These are phyloP conservation scores for Polyploca ridens DNA, from an alignment of 2,888 invertebrate species.

Conservation along the genomic window DNA sequence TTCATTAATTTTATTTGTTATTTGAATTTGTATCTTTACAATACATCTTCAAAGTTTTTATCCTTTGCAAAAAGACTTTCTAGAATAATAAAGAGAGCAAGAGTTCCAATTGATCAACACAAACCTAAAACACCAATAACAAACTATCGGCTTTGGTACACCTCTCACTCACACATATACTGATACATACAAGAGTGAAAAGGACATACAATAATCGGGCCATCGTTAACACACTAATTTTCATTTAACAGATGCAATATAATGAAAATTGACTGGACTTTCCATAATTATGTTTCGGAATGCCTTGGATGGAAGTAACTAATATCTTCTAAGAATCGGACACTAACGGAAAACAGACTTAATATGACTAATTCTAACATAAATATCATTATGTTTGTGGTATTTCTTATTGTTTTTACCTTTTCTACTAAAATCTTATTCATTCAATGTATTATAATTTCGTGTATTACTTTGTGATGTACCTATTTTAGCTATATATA, in stretches of 20 bases:
- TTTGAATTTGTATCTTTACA: background rate
- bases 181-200: conserved; percentile 13
- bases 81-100: background rate
- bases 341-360: conserved; percentile 8
- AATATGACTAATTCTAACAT: conserved; percentile 10
- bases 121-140: conserved; percentile 6
- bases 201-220: conserved; percentile 1
- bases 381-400: background rate
- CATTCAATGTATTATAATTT: background rate
- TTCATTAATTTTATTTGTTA: too few relatives aligned
- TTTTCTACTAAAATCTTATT: background rate
- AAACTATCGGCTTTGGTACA: conserved; percentile 12
- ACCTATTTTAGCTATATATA: too few relatives aligned
- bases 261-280: conserved; percentile 7
- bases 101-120: conserved; percentile 7
- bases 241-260: background rate
- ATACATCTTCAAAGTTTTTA: background rate
- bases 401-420: background rate
- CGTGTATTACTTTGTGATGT: too few relatives aligned
- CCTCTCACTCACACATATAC: conserved; percentile 5
- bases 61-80: too few relatives aligned
- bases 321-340: conserved; percentile 8
- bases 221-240: conserved; percentile 25
- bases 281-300: background rate
- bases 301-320: conserved; percentile 1